Base-by-base conservation (phyloP, 2,888 invertebrate genomes). In the Macrosiphum euphorbiae region DNA sequence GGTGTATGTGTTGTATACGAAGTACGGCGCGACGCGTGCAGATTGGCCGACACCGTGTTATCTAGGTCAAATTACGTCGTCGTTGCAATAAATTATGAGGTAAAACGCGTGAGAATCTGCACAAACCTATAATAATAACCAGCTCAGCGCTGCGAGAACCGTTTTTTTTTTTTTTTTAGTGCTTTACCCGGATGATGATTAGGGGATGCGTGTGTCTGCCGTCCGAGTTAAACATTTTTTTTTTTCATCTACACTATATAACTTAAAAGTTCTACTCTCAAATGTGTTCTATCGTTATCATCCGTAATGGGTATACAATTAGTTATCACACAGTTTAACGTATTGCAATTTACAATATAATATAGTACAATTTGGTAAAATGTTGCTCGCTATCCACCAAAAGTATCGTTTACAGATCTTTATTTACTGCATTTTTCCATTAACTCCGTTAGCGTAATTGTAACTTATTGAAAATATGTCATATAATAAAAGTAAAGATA, bases 41-140 rank as follows among this genome's bases (percentile, higher is more conserved):
- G n/a, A 78, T 78, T 78, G 78, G 78, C 61, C 61, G 61, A 11
- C 78, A 78, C 50, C 58, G 44, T 41, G 50, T 52, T 92, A 92
- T 92, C 61, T 92, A 61, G 92, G 92, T 92, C 92, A 87, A 92
- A 61, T 92, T 41, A 55, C 90, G 90, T 41, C 52, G 78, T 41
- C 89, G 89, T 28, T n/a, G 89, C 61, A n/a, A 52, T 88, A n/a
- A 86, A 50, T 86, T 86, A 86, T 86, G 47, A 47, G 52, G 52
- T 26, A 35, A 52, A 52, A n/a, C 35, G 86, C 86, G 86, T 86
- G 86, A 86, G 86, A 86, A 86, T 78, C 78, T 78, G 78, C 35
- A 35, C 78, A 35, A 35, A 78, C 78, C 78, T 20, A 35, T 55
- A 35, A 4, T 44, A 44, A 44, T 7, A 47, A 13, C 47, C 47